Evolutionary conservation across 2,797 vertebrate species (phyloP).

Genomic region (Pelochelys cantorii): DNA sequence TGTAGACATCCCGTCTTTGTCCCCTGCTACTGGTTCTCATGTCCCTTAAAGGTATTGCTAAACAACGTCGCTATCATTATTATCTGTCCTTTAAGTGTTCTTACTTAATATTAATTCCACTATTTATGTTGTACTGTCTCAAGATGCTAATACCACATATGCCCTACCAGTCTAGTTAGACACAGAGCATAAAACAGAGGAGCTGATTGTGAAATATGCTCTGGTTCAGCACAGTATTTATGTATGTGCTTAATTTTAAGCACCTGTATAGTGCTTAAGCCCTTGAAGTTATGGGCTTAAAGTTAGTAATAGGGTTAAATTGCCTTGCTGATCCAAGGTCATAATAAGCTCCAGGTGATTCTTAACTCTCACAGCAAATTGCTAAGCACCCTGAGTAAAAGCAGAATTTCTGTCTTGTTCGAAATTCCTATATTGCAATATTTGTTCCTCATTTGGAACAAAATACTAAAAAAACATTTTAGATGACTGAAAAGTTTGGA

Average conservation of each 20-base stretch:
- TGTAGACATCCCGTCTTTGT: neutral
- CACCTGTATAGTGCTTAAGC: neutral
- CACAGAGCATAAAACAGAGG: neutral
- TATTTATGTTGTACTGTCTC: rapidly evolving
- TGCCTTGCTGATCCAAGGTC: neutral
- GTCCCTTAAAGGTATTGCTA: rapidly evolving
- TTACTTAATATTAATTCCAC: rapidly evolving
- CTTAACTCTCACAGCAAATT: neutral
- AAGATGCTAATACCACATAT: neutral
- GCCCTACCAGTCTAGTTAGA: neutral
- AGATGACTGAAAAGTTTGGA: slow-evolving; percentile 14
- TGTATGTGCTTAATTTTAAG: neutral
- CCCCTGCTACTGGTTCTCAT: neutral
- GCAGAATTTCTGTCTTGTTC: neutral
- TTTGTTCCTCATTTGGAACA: slow-evolving; percentile 23
- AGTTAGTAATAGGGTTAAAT: neutral
- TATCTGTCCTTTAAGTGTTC: neutral
- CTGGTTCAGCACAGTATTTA: neutral
- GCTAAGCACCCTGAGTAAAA: neutral
- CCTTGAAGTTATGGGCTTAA: neutral
- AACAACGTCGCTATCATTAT: neutral
- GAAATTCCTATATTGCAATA: neutral
- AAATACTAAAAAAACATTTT: slow-evolving; percentile 35
- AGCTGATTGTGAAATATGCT: neutral
- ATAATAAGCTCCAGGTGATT: neutral